A percentile compares a stretch with the other conserved stretches of the same genome.
phyloP scores from a whole-genome alignment of 2,113 vertebrate genomes.

The Callospermophilus lateralis region DNA sequence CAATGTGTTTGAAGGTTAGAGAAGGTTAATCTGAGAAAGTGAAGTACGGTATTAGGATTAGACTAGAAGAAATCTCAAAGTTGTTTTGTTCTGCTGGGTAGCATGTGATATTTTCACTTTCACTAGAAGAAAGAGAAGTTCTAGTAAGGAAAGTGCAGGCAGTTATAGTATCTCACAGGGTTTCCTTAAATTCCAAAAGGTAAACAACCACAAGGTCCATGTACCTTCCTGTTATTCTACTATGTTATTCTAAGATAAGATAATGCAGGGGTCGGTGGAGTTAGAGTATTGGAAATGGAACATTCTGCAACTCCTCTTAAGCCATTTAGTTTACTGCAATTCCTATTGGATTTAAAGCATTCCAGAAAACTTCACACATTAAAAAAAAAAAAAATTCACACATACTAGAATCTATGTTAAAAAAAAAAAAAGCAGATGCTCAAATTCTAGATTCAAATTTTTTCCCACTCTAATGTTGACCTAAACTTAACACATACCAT shows the following conservation, averaged over 20 bases:
- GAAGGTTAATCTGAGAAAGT: background rate
- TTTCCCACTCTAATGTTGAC: background rate
- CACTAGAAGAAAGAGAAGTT: slow-evolving; percentile 7
- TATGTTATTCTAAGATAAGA: slow-evolving; percentile 64
- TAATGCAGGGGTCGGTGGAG: too few species aligned
- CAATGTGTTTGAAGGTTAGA: background rate
- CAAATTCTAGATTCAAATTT: background rate
- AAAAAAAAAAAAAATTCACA: background rate
- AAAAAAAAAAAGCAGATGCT: background rate
- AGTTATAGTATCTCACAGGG: slow-evolving; percentile 24
- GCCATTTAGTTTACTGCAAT: background rate
- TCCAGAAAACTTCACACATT: background rate
- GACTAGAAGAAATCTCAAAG: background rate
- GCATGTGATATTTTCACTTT: background rate
- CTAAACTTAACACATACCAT: background rate
- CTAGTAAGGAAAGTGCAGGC: background rate
- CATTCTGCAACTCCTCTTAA: background rate
- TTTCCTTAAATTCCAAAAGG: slow-evolving; percentile 55
- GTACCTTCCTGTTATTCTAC: slow-evolving; percentile 60
- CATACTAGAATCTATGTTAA: background rate
- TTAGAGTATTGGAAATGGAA: background rate
- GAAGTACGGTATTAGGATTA: background rate
- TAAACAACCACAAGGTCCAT: background rate
- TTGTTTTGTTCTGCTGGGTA: background rate
- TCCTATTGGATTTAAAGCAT: background rate